Conservation (phyloP, 2,888 invertebrate species). For the Orgyia antiqua region DNA sequence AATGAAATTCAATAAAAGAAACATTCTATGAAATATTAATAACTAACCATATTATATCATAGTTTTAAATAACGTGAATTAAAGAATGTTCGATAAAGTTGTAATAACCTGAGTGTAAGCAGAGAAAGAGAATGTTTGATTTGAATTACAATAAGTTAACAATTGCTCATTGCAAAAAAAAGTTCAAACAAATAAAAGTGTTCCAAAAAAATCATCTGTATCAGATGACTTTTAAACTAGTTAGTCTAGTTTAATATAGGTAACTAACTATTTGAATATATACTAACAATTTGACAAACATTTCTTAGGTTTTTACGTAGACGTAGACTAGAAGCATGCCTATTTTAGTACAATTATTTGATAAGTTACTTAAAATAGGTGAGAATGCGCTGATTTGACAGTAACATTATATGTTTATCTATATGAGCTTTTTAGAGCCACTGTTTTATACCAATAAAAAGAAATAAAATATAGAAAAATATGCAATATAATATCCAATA, state of each 20-base stretch:
- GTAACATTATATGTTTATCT: too few species aligned
- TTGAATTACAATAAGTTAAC: constrained; percentile 26
- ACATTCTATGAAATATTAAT: constrained; percentile 10
- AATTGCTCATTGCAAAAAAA: constrained; percentile 58
- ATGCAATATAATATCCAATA: too few species aligned
- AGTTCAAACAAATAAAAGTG: constrained; percentile 57
- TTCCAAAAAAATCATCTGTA: constrained; percentile 68
- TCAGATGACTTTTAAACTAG: constrained; percentile 74
- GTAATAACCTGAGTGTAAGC: constrained; percentile 13
- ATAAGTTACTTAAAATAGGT: constrained; percentile 59
- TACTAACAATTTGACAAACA: constrained; percentile 51
- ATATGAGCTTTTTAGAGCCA: too few species aligned
- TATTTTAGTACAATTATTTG: constrained; percentile 75
- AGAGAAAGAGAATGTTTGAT: constrained; percentile 14
- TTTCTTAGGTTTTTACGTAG: constrained; percentile 53
- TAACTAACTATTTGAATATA: constrained; percentile 55
- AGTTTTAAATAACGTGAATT: constrained; percentile 18
- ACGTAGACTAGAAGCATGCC: constrained; percentile 65
- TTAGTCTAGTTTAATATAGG: constrained; percentile 51
- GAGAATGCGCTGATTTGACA: constrained; percentile 56
- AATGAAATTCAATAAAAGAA: constrained; percentile 14
- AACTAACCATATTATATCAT: constrained; percentile 17
- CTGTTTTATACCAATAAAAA: too few species aligned
- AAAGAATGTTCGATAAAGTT: constrained; percentile 11
- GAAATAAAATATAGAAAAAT: too few species aligned